Conservation (phyloP, 2,797 vertebrate genomes). For the Hoplostethus atlanticus region DNA sequence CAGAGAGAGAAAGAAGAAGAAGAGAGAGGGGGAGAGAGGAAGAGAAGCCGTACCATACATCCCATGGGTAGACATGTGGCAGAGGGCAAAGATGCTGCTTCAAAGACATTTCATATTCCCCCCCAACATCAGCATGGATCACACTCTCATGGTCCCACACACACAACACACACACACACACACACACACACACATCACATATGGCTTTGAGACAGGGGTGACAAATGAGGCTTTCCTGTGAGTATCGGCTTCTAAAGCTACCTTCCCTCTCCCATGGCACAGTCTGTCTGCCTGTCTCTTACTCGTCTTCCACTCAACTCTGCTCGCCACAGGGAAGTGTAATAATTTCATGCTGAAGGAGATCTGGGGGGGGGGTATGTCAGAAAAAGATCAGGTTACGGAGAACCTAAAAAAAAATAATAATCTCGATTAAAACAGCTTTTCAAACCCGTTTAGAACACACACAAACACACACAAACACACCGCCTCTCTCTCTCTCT, state of each 20-base stretch:
- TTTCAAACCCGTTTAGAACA: too few species aligned
- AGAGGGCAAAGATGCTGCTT: conserved; percentile 49
- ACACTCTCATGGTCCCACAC: conserved; percentile 51
- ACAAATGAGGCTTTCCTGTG: conserved; percentile 78
- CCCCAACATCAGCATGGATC: conserved; percentile 51
- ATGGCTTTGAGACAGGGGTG: conserved; percentile 74
- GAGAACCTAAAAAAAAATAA: conserved; percentile 75
- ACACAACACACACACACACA: conserved; percentile 40
- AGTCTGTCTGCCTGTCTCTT: conserved; percentile 60
- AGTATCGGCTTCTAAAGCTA: conserved; percentile 73
- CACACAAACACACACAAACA: conserved; percentile 6
- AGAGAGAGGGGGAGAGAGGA: background rate
- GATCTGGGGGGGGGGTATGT: conserved; percentile 66
- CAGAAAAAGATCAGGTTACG: conserved; percentile 86
- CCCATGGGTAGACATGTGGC: conserved; percentile 40
- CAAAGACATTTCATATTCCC: conserved; percentile 46
- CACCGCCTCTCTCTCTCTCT: conserved; percentile 40
- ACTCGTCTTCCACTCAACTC: conserved; percentile 54
- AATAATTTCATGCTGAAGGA: conserved; percentile 87
- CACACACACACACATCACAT: conserved; percentile 47
- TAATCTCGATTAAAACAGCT: conserved; percentile 85
- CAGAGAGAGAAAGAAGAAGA: conserved; percentile 26
- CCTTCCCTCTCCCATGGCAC: conserved; percentile 62
- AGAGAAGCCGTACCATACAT: background rate
- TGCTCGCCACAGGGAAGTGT: conserved; percentile 84